Evolutionary conservation across 2,888 invertebrate species (phyloP), one percentile per base, ranked within the genome.

Genomic region (Drosophila meridionalis): DNA sequence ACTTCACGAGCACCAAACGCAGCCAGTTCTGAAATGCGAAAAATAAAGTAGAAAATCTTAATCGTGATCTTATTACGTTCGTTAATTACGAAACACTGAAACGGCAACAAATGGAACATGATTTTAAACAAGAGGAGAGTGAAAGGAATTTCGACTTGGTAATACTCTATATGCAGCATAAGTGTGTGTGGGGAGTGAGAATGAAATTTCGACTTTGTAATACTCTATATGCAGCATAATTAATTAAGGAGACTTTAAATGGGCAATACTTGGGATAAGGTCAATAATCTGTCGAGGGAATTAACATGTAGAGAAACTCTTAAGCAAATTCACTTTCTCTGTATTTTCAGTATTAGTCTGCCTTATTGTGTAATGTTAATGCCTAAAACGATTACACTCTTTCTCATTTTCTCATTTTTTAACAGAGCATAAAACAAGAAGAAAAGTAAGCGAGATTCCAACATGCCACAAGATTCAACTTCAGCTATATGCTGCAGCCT

Each of bases 61-160:
- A 91, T 90, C 87, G 91, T 90, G 87, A 90, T 92, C 89, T 87
- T 90, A 90, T 92, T 91, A 91, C 90, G 87, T 84, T 84, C 91
- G 90, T 92, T 92, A 92, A 92, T 92, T 92, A 90, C 89, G 78
- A 89, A 81, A 78, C 73, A 72, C 78, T 69, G 65, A 56, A 59
- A n/a, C 58, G 14, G 30, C 30, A 56, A 30, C n/a, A 5, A n/a
- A 32, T 52, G 52, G 52, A 52, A 26, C 5, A 36, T 12, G 36
- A 20, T 52, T 20, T 60, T 52, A 40, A 62, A 32, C 36, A 58
- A 52, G 59, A 68, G 57, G 38, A 7, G 56, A n/a, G 62, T 40
- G 12, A 47, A 50, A 56, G 9, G 9, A 34, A 1, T 4, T 5
- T 4, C 4, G 57, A 43, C 57, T 34, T 2, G 5, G 6, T 7